These are phyloP conservation scores for Drosophila niveifrons DNA, from an alignment of 2,888 invertebrate species.

Conservation along the genomic window DNA sequence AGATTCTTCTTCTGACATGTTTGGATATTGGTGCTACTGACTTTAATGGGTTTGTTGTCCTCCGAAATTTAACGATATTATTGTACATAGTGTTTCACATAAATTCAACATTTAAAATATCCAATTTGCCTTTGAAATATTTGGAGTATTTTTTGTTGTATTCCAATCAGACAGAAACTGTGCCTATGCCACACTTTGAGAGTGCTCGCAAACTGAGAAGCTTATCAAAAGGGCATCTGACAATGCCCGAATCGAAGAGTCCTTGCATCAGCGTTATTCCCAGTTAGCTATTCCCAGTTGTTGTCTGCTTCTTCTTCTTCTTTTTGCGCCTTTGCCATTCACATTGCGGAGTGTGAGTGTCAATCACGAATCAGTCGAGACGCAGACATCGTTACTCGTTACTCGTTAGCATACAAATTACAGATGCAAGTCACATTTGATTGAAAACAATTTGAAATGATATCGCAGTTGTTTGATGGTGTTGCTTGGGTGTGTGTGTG, in stretches of 20 bases:
- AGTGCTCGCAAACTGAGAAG: conserved; percentile 15
- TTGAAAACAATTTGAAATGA: conserved; percentile 80
- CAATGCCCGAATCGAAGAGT: conserved; percentile 29
- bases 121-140: too few relatives aligned
- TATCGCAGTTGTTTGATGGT: conserved; percentile 48
- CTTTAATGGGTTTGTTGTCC: too few relatives aligned
- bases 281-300: conserved; percentile 1
- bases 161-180: background rate
- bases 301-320: background rate
- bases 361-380: conserved; percentile 71
- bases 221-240: conserved; percentile 51
- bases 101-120: too few relatives aligned
- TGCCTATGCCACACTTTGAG: background rate
- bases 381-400: conserved; percentile 56
- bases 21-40: too few relatives aligned
- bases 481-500: conserved; percentile 8
- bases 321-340: background rate
- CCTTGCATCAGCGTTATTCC: conserved; percentile 56
- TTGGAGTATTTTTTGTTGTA: too few relatives aligned
- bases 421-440: conserved; percentile 80
- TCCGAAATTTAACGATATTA: too few relatives aligned
- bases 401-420: conserved; percentile 78
- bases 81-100: too few relatives aligned
- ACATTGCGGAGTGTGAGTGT: conserved; percentile 40
- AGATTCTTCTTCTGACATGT: too few relatives aligned